Percentiles rank a stretch among this genome's conserved stretches.
These are phyloP conservation scores for Drosophila leonis DNA, from an alignment of 2,888 invertebrate genomes.

Conservation along the genomic window DNA sequence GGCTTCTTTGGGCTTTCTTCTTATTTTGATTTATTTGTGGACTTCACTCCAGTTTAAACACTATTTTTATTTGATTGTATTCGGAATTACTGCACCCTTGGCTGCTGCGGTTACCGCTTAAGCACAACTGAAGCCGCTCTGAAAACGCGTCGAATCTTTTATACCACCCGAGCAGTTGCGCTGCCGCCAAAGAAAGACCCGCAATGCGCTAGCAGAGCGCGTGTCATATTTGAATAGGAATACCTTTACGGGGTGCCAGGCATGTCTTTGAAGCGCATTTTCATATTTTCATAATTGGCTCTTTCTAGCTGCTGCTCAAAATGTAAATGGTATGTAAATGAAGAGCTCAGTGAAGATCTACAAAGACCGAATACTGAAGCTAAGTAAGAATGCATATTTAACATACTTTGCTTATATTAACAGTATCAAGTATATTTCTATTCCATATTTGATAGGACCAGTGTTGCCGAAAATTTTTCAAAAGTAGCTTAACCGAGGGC, in stretches of 20 bases:
- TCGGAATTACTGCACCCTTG: constrained; percentile 18
- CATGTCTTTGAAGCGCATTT: background rate
- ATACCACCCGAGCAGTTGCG: constrained; percentile 44
- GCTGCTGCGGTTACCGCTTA: constrained; percentile 39
- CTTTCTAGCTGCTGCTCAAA: background rate
- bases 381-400: background rate
- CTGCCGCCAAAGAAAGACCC: background rate
- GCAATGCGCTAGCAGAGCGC: background rate
- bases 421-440: background rate
- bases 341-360: background rate
- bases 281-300: background rate
- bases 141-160: constrained; percentile 50
- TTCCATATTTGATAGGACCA: background rate
- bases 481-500: too few relatives aligned
- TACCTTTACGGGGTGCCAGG: background rate
- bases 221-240: background rate
- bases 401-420: background rate
- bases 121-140: constrained; percentile 54
- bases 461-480: too few relatives aligned
- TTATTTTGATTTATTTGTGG: background rate
- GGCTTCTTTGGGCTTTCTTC: background rate
- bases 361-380: background rate
- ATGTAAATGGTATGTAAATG: background rate
- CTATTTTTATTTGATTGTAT: constrained; percentile 11
- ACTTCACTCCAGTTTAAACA: background rate